These are phyloP conservation scores for Grallaria varia DNA, from an alignment of 2,113 vertebrate genomes.

Conservation along the genomic window DNA sequence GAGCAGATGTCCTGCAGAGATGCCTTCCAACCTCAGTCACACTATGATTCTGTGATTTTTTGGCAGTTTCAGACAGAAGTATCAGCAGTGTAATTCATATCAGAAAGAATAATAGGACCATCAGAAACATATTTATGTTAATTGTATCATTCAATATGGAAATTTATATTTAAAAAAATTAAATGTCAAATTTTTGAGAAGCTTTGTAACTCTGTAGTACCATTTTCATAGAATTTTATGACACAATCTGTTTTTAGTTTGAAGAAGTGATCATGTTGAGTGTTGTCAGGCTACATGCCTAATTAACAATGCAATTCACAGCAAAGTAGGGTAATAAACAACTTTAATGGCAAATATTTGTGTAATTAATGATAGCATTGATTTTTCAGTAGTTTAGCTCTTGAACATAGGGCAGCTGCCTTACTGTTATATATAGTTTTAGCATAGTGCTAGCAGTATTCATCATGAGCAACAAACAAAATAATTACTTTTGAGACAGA, in stretches of 20 bases:
- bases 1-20: neutral
- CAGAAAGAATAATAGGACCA: neutral
- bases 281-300: neutral
- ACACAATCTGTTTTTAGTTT: neutral
- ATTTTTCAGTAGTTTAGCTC: slow-evolving; percentile 25
- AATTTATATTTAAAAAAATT: neutral
- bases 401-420: neutral
- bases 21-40: accelerated
- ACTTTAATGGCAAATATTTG: neutral
- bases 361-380: slow-evolving; percentile 7
- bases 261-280: neutral
- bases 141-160: neutral
- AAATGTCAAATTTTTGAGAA: neutral
- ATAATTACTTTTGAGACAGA: slow-evolving; percentile 36
- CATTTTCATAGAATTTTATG: neutral
- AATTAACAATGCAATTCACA: neutral
- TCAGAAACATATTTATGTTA: neutral
- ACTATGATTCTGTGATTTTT: neutral
- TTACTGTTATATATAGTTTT: neutral
- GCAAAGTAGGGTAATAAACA: neutral
- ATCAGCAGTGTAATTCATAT: neutral
- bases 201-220: neutral
- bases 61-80: neutral
- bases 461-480: slow-evolving; percentile 9
- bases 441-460: neutral